phyloP scores from a whole-genome alignment of 2,888 invertebrate species.

The Nudaria mundana region DNA sequence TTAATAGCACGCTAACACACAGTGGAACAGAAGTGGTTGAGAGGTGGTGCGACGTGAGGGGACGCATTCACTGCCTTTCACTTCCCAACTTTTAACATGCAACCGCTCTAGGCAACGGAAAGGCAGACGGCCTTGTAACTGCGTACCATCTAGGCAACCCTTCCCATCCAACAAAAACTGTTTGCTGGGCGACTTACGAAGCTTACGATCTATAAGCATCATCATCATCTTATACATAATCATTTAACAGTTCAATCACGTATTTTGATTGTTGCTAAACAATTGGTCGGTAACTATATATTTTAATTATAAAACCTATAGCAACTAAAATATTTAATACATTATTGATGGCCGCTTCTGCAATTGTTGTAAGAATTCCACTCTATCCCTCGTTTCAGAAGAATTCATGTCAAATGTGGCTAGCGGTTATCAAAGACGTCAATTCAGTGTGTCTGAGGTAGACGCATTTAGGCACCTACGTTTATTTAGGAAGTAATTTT shows the following conservation, averaged over 20 bases:
- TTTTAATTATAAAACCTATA: no score
- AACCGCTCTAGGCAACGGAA: conserved; percentile 69
- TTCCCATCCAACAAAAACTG: conserved; percentile 58
- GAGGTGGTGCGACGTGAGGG: conserved; percentile 61
- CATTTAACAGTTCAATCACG: background rate
- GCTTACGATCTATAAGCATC: conserved; percentile 1
- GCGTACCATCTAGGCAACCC: conserved; percentile 68
- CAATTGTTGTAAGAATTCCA: no score
- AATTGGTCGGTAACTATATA: no score
- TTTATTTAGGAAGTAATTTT: conserved; percentile 34
- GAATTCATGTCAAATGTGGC: conserved; percentile 30
- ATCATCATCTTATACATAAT: conserved; percentile 7
- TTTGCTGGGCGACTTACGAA: conserved; percentile 14
- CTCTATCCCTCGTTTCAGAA: no score
- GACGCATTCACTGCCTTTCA: conserved; percentile 80
- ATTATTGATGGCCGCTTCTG: no score
- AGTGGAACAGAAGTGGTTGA: conserved; percentile 44
- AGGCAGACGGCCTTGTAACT: conserved; percentile 75
- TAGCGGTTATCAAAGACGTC: conserved; percentile 22
- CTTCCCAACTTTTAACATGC: conserved; percentile 79
- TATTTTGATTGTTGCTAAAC: conserved; percentile 1
- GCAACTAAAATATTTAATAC: no score
- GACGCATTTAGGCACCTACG: no score
- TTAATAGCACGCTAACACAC: conserved; percentile 28
- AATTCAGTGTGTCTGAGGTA: background rate